Conservation (phyloP, 2,888 invertebrate species). For the Nymphalis polychloros region DNA sequence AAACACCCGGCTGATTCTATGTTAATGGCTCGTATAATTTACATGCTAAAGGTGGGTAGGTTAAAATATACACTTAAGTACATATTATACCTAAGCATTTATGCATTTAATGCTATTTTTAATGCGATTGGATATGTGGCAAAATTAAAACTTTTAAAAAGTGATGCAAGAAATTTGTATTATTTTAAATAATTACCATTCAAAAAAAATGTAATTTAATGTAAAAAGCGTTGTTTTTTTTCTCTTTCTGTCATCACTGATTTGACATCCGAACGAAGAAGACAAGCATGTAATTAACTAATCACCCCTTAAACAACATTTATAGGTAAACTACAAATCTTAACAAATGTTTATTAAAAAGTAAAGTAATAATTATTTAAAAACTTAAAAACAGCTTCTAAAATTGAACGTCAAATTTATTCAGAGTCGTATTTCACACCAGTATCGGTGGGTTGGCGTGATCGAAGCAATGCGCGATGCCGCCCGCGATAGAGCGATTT, state of each 20-base stretch:
- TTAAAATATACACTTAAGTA: background rate
- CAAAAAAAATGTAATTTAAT: no score
- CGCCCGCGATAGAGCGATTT: constrained; percentile 27
- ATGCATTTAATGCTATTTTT: background rate
- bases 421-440: constrained; percentile 11
- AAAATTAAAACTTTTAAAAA: background rate
- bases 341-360: no score
- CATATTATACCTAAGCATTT: background rate
- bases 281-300: no score
- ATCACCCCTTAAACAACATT: no score
- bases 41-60: constrained; percentile 17
- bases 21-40: constrained; percentile 18
- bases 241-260: no score
- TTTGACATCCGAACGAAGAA: no score
- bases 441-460: constrained; percentile 20
- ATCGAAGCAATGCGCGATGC: constrained; percentile 19
- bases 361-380: no score
- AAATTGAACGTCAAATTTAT: constrained; percentile 3
- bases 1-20: constrained; percentile 25
- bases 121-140: no score
- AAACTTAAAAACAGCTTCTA: background rate
- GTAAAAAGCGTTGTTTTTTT: no score
- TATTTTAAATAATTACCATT: background rate
- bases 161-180: background rate
- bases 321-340: no score